phyloP scores from a whole-genome alignment of 2,797 vertebrate genomes.

The Danio kyathit region DNA sequence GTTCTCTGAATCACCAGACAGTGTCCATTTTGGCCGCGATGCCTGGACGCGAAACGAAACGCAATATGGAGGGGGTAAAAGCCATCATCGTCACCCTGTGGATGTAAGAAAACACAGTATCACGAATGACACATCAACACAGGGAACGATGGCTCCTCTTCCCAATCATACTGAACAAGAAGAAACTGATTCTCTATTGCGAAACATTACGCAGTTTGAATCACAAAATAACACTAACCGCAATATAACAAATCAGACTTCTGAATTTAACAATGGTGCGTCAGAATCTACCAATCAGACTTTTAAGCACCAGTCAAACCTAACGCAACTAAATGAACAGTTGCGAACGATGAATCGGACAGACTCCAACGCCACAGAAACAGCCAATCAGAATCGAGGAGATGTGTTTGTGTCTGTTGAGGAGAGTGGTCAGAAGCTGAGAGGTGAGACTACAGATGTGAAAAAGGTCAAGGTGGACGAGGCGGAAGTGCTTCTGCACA shows the following conservation, averaged over 20 bases:
- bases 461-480: slow-evolving; percentile 72
- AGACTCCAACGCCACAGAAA: slow-evolving; percentile 66
- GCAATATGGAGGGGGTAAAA: slow-evolving; percentile 33
- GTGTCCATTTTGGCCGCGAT: slow-evolving; percentile 27
- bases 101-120: slow-evolving; percentile 36
- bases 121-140: slow-evolving; percentile 23
- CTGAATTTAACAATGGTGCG: slow-evolving; percentile 21
- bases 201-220: slow-evolving; percentile 20
- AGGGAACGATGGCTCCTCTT: slow-evolving; percentile 27
- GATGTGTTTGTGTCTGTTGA: slow-evolving; percentile 24
- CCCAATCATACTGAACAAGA: slow-evolving; percentile 62
- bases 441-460: slow-evolving; percentile 71
- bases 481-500: slow-evolving; percentile 74
- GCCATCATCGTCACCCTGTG: slow-evolving; percentile 42
- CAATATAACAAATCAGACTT: slow-evolving; percentile 40
- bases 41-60: slow-evolving; percentile 57
- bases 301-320: slow-evolving; percentile 42
- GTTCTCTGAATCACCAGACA: slow-evolving; percentile 13
- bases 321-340: slow-evolving; percentile 62
- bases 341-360: slow-evolving; percentile 42
- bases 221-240: slow-evolving; percentile 47
- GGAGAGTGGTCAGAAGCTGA: slow-evolving; percentile 9
- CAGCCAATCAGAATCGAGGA: slow-evolving; percentile 65
- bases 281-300: slow-evolving; percentile 55
- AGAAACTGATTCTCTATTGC: slow-evolving; percentile 7